Conservation (phyloP, 1,140 invertebrate genomes). For the Aphelenchoides avenae region DNA sequence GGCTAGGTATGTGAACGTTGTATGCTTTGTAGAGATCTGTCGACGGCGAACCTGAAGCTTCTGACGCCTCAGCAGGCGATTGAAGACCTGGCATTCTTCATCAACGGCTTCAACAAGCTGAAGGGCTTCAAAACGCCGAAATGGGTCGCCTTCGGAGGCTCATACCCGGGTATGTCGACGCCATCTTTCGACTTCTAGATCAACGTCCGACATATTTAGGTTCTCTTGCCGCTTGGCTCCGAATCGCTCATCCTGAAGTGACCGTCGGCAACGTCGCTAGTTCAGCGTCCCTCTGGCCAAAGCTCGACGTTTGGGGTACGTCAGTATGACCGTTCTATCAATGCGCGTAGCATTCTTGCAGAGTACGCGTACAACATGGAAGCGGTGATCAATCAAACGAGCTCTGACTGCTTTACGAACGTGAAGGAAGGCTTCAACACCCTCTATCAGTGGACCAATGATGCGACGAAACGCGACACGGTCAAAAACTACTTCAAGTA, state of each 20-base stretch:
- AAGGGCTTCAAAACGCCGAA: conserved; percentile 20
- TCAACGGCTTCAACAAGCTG: conserved; percentile 14
- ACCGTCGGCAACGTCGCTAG: conserved; percentile 30
- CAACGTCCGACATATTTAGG: too few relatives aligned
- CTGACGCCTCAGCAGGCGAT: conserved; percentile 20
- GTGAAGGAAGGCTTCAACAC: conserved; percentile 21
- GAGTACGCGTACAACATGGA: conserved; percentile 39
- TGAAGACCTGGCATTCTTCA: conserved; percentile 24
- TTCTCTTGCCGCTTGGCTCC: conserved; percentile 21
- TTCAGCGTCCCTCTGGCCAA: conserved; percentile 26
- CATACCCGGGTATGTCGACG: too few relatives aligned
- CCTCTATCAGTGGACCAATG: conserved; percentile 6
- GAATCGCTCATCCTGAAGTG: conserved; percentile 21
- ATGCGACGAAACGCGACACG: conserved; percentile 3
- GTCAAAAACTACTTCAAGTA: conserved; percentile 28
- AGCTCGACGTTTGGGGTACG: conserved; percentile 28
- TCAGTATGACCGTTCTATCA: background rate
- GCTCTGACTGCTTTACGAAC: conserved; percentile 2
- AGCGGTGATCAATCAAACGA: conserved; percentile 3
- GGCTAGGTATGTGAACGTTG: too few relatives aligned
- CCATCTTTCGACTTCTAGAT: too few relatives aligned
- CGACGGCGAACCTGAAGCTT: conserved; percentile 13
- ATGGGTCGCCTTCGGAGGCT: conserved; percentile 36
- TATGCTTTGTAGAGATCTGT: background rate
- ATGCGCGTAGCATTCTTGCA: background rate